Evolutionary conservation across 1,140 invertebrate species (phyloP), one percentile per base, ranked within the genome.

Genomic region (Cydia splendana): DNA sequence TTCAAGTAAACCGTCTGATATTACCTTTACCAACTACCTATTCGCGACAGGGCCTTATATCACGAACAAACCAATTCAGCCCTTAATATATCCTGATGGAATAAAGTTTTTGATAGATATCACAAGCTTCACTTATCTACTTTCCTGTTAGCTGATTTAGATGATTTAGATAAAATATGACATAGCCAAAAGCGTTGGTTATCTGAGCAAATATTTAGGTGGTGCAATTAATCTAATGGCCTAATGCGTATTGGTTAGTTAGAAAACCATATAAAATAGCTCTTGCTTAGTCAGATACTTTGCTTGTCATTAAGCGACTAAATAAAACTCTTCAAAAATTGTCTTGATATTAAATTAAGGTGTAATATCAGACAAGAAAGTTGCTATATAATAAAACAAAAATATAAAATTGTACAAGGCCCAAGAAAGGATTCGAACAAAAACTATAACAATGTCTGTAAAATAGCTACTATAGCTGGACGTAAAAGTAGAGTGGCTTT

Each of bases 401-500:
- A 9, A 10, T 1, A 15, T 13, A 4, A 48, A 48, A 45, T 45
- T 12, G 45, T 48, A 48, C 12, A 48, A 48, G 38, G 4, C 7
- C 7, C 38, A 13, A 15, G 45, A 1, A 15, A 10, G 13, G 15
- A 48, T 3, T 42, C 38, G 7, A 42, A 42, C 9, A 42, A 51
- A 18, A 53, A 53, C 18, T 9, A 20, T 71, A 71, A 7, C 13
- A 71, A 71, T 69, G 1, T 67, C 30, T 15, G 30, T 24, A 24
- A 24, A 1, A 24, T 24, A 24, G 24, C 24, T 24, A 24, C 24
- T 38, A 80, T 78, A 78, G 77, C 51, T 75, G 45, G 34, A 75
- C 76, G 67, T 80, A 77, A 57, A 77, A 62, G 53, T 77, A 69
- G 38, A 69, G 28, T 80, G 74, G 76, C 38, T 12, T 65, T 77